Conservation (phyloP, 2,888 invertebrate genomes). For the Ceramica pisi region DNA sequence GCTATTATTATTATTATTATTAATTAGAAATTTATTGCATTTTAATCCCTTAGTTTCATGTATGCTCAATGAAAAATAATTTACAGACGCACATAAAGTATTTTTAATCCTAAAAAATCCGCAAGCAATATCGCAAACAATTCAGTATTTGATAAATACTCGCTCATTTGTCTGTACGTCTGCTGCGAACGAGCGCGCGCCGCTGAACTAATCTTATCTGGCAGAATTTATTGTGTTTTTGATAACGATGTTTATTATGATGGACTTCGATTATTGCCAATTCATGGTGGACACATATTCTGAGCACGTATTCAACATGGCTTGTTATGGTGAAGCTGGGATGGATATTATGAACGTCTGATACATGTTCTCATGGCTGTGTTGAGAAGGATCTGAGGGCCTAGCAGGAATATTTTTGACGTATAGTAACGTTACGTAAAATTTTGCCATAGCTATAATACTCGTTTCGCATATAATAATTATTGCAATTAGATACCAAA, state of each 20-base stretch:
- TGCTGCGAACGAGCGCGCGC: background rate
- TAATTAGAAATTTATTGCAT: too few species aligned
- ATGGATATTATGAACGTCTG: background rate
- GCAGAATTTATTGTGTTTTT: conserved; percentile 20
- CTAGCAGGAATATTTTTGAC: too few species aligned
- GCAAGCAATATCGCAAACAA: background rate
- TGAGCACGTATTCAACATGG: background rate
- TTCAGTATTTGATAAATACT: background rate
- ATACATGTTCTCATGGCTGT: background rate
- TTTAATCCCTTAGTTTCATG: background rate
- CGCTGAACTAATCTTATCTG: conserved; percentile 18
- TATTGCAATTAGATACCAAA: too few species aligned
- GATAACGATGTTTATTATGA: conserved; percentile 7
- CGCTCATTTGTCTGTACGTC: background rate
- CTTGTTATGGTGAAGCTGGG: background rate
- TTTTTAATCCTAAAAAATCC: conserved; percentile 4
- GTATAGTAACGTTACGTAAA: too few species aligned
- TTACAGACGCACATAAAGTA: background rate
- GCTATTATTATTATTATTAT: too few species aligned
- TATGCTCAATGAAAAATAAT: background rate
- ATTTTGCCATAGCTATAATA: too few species aligned
- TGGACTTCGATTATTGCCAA: background rate
- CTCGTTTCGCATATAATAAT: too few species aligned
- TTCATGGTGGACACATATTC: background rate
- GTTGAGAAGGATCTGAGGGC: too few species aligned